These are phyloP conservation scores for Lamellibrachia columna DNA, from an alignment of 2,888 invertebrate genomes.

Conservation along the genomic window DNA sequence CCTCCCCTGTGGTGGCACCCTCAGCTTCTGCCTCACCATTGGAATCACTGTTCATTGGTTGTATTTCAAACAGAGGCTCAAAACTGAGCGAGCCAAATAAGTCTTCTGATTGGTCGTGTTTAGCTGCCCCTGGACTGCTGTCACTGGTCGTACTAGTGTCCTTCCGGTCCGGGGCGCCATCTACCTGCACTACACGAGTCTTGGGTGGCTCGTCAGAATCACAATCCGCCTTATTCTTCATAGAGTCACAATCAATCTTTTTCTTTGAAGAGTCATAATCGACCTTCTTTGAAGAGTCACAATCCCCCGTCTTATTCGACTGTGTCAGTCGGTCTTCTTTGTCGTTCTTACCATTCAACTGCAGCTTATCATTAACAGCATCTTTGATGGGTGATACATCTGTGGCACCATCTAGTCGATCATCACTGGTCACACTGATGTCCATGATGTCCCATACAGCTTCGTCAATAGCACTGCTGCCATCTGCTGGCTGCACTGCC, in stretches of 20 bases:
- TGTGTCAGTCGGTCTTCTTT: background rate
- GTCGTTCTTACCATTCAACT: background rate
- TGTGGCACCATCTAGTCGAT: conserved; percentile 21
- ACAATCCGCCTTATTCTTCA: background rate
- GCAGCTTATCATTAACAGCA: background rate
- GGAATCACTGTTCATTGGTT: background rate
- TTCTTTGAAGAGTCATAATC: no score
- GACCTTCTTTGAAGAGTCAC: no score
- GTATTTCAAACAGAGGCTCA: conserved; percentile 23
- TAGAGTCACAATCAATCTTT: no score
- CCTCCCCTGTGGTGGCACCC: background rate
- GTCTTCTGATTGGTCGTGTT: background rate
- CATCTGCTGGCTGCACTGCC: background rate
- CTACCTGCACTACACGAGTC: background rate
- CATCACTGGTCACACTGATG: conserved; percentile 27
- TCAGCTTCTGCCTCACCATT: background rate
- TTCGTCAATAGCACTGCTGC: background rate
- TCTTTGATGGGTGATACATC: background rate
- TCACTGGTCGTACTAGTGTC: conserved; percentile 18
- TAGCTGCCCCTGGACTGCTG: conserved; percentile 6
- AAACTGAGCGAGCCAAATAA: conserved; percentile 24
- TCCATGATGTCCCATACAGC: conserved; percentile 8
- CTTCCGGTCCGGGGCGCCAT: conserved; percentile 26
- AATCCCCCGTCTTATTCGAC: conserved; percentile 6
- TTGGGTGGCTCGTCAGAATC: background rate